Conservation (phyloP, 2,797 vertebrate species). For the Capromys pilorides region DNA sequence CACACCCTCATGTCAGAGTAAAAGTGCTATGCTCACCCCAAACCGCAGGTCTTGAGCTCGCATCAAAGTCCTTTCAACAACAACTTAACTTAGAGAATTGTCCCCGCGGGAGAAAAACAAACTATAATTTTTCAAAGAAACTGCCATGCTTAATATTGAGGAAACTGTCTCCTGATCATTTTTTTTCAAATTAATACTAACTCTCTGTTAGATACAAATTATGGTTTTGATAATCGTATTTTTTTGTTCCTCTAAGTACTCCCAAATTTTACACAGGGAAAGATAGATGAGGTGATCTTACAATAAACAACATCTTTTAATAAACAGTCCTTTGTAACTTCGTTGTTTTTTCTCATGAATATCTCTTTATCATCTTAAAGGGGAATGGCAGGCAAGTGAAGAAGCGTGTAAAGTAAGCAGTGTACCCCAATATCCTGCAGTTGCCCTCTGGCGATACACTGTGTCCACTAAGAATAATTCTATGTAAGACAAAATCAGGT, state of each 20-base stretch:
- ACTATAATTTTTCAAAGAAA: neutral
- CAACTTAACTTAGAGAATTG: neutral
- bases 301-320: neutral
- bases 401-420: neutral
- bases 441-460: neutral
- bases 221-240: neutral
- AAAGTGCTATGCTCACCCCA: neutral
- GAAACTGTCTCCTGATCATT: neutral
- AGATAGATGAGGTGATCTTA: neutral
- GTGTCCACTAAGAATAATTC: neutral
- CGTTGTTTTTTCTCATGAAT: neutral
- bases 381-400: neutral
- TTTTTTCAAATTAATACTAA: neutral
- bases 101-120: neutral
- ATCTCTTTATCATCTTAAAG: neutral
- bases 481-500: neutral
- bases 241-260: neutral
- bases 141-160: neutral
- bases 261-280: neutral
- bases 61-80: neutral
- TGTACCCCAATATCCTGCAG: neutral
- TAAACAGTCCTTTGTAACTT: neutral
- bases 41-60: neutral
- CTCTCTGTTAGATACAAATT: neutral
- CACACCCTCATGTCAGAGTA: neutral